These are phyloP conservation scores for Latrodectus hesperus DNA, from an alignment of 2,888 invertebrate species.

Conservation along the genomic window DNA sequence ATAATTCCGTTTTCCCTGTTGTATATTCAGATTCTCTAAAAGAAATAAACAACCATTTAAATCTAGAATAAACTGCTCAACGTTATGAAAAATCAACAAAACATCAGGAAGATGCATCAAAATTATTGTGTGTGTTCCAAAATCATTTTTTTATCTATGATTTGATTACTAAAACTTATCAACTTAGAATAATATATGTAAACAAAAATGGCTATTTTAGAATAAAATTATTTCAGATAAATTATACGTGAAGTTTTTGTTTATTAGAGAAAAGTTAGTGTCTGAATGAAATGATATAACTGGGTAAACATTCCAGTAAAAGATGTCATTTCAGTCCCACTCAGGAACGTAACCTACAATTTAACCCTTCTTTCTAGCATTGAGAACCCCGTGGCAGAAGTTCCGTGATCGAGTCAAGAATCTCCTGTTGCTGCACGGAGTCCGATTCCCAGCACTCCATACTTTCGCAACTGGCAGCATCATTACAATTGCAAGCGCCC, in stretches of 20 bases:
- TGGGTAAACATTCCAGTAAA: background rate
- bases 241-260: background rate
- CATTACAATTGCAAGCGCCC: constrained; percentile 68
- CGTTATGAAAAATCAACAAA: no score
- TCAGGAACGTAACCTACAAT: constrained; percentile 5
- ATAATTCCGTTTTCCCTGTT: no score
- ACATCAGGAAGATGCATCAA: no score
- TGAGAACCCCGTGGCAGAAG: constrained; percentile 15
- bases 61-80: no score
- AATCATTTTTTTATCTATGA: no score
- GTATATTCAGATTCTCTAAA: no score
- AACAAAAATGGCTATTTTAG: no score
- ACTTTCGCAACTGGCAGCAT: constrained; percentile 57
- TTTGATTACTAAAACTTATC: no score
- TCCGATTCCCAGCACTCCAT: constrained; percentile 53
- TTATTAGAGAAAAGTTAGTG: background rate
- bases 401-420: constrained; percentile 64
- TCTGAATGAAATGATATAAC: background rate
- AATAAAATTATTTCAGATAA: no score
- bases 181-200: no score
- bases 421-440: constrained; percentile 67
- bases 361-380: background rate
- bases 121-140: no score
- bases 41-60: no score
- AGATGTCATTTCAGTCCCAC: background rate